Conservation (phyloP, 2,113 vertebrate species). For the Scomber scombrus region DNA sequence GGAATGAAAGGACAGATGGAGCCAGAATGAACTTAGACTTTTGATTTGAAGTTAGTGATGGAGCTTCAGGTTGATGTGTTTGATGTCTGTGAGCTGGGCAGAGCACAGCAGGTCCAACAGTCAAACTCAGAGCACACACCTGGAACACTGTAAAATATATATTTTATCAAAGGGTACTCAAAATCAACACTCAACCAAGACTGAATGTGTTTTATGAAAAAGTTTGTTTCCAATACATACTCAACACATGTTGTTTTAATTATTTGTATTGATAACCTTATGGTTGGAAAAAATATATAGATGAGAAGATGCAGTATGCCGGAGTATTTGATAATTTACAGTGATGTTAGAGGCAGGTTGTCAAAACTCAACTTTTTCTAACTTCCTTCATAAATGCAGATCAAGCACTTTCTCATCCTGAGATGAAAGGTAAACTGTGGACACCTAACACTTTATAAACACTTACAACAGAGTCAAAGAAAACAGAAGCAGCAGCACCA, state of each 20-base stretch:
- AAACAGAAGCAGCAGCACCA: conserved; percentile 3
- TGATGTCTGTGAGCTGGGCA: conserved; percentile 56
- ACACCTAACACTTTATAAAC: conserved; percentile 21
- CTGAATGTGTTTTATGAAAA: conserved; percentile 2
- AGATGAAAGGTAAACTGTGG: conserved; percentile 6
- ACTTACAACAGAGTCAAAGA: conserved; percentile 15
- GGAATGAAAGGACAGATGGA: conserved; percentile 68
- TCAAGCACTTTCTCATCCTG: not conserved
- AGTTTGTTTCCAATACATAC: not conserved
- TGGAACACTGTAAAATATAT: conserved; percentile 34
- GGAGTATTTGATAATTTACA: not conserved
- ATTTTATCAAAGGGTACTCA: conserved; percentile 17
- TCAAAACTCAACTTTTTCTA: not conserved
- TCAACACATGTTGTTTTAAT: conserved; percentile 1
- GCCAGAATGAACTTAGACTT: conserved; percentile 48
- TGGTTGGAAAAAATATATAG: no score
- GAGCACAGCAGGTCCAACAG: conserved; percentile 48
- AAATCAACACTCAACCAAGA: not conserved
- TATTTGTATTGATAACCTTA: not conserved
- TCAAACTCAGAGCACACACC: conserved; percentile 27
- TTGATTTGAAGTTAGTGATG: conserved; percentile 63
- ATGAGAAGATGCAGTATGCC: not conserved
- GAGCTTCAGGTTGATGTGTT: conserved; percentile 54
- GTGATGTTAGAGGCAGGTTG: not conserved
- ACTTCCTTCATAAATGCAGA: no score